Conservation (phyloP, 2,797 vertebrate species). For the Channa striata region DNA sequence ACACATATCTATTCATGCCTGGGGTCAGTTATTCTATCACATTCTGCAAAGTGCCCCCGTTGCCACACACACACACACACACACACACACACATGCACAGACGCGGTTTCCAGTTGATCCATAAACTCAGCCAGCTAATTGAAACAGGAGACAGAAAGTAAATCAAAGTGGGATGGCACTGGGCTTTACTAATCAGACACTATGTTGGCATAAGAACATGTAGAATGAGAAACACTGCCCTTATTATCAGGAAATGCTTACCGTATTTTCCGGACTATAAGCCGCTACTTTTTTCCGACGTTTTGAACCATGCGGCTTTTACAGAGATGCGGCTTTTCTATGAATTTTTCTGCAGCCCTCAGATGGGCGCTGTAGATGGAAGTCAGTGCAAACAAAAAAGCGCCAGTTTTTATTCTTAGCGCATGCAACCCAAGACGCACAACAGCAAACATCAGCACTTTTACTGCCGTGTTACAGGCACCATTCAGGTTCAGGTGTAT, state of each 20-base stretch:
- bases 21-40: slow-evolving; percentile 64
- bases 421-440: too few species aligned
- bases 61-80: slow-evolving; percentile 19
- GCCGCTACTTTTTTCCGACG: too few species aligned
- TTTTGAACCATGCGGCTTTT: too few species aligned
- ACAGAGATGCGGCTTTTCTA: too few species aligned
- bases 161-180: slow-evolving; percentile 39
- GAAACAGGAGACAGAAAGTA: slow-evolving; percentile 47
- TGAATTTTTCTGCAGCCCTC: too few species aligned
- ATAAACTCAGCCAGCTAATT: slow-evolving; percentile 67
- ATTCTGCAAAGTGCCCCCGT: slow-evolving; percentile 17
- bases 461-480: too few species aligned
- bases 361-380: too few species aligned
- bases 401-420: too few species aligned
- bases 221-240: background rate
- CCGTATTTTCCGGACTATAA: too few species aligned
- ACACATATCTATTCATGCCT: slow-evolving; percentile 66
- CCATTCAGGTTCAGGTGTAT: too few species aligned
- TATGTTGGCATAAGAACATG: slow-evolving; percentile 14
- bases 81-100: slow-evolving; percentile 6
- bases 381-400: too few species aligned
- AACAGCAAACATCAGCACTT: too few species aligned
- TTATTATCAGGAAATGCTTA: slow-evolving; percentile 1
- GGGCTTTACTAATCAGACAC: slow-evolving; percentile 13
- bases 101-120: slow-evolving; percentile 55